Base-by-base conservation (phyloP, 2,888 invertebrate genomes). In the Torymus tubicola region DNA sequence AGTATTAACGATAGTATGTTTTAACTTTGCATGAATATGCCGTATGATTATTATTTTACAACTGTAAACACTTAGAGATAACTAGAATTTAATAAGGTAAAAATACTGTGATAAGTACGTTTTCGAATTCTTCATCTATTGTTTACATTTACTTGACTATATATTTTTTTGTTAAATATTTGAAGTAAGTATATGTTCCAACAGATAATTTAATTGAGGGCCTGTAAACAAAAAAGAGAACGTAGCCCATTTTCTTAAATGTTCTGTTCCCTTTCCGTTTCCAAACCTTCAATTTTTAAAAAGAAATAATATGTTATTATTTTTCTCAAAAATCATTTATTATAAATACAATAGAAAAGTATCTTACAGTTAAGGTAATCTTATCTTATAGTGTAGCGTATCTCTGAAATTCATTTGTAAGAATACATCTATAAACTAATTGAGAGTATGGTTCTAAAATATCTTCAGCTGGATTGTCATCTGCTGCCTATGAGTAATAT, bases 401-500 rank as follows among this genome's bases (percentile, higher is more conserved):
- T 89, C 96, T 95, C 89, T 95, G 95, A 90, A 96, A 96, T 85
- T 95, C 95, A 24, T 96, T 94, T 8, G 96, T 96, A 18, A 95
- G 95, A 91, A 96, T 97, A 88, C 95, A 95, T 61, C 95, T 95
- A 87, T 92, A 91, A 65, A 95, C 94, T 85, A 95, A 93, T 86
- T 95, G 94, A 24, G 95, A 92, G 13, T 95, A 93, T 86, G 94
- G 93, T 67, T 93, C 93, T 65, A 94, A 92, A 77, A 93, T 92
- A 88, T 95, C 94, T 86, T 86, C 92, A 84, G 92, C 93, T 0
- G 98, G 98, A 69, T 98, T 98, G 89, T 97, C 81, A 99, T 98
- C 91, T 98, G 98, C 74, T 99, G 93, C 94, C 99, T 96, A 88
- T 99, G 99, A 0, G 99, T 99, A 89, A 24, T 24, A 24, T 24